Evolutionary conservation across 2,797 vertebrate genomes (phyloP), one percentile per base, ranked within the genome.

Genomic region (Rhinatrema bivittatum): DNA sequence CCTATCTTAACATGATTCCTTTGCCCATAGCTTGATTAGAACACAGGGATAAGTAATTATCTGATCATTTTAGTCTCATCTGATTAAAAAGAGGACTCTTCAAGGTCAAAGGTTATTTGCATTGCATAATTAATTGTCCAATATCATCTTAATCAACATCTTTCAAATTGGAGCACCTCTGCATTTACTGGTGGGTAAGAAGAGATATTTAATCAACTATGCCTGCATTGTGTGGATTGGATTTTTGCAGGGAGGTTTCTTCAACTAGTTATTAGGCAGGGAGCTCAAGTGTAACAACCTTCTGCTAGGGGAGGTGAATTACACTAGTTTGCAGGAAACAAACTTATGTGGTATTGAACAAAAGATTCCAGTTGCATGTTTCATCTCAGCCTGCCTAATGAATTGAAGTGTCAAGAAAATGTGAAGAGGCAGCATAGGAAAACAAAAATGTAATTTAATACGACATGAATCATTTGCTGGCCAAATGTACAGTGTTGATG

Each of bases 191-290:
- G 65, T 71, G 68, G 25, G 72, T 74, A 72, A 75, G 66, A 41
- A 53, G 62, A 72, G 51, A 40, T 66, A n/a, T 79, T 85, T 83
- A 85, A 90, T 92, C 84, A 84, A 74, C 55, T 69, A 73, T 82
- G 84, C 81, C 80, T 81, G 82, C 82, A 78, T 81, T 78, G 72
- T 67, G 74, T 85, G 77, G 78, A 86, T 85, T 76, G 60, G 76
- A 70, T 86, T 85, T 87, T 76, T 79, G 77, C 70, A 72, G 52
- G 74, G 60, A 68, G 45, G 65, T 57, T 68, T n/a, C n/a, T n/a
- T 71, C 73, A 45, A 40, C 64, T 58, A 35, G 63, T 80, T 82
- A 84, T 87, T 87, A 87, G 65, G 58, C 64, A 72, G 81, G 53
- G 70, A 81, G 70, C 56, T 87, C 80, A 78, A 78, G 76, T 82